Conservation (phyloP, 2,113 vertebrate genomes). For the Limnothrissa miodon region DNA sequence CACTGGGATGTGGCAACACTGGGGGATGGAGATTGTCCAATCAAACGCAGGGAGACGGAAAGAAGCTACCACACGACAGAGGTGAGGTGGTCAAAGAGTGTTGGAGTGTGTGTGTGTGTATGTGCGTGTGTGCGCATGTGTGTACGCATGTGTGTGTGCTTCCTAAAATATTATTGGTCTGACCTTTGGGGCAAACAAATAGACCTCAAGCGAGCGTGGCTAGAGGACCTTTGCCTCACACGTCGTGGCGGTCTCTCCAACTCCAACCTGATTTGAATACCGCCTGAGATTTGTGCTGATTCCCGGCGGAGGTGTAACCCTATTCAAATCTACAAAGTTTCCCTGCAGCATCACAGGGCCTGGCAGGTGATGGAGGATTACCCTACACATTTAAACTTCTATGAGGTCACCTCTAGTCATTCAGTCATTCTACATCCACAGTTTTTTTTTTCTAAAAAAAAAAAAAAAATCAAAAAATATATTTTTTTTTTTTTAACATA, state of each 20-base stretch:
- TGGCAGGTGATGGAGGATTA: neutral
- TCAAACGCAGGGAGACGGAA: neutral
- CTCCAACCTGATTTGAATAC: neutral
- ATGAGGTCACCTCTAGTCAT: neutral
- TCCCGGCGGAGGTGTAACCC: neutral
- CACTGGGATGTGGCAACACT: neutral
- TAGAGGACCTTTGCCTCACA: neutral
- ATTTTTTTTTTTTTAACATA: no score
- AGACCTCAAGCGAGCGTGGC: neutral
- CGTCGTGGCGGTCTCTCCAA: neutral
- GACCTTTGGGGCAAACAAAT: conserved; percentile 40
- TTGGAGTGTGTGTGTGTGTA: neutral
- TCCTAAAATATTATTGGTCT: conserved; percentile 20
- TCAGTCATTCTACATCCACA: neutral
- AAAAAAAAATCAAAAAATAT: no score
- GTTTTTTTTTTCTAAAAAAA: no score
- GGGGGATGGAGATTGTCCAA: neutral
- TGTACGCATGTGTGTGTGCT: neutral
- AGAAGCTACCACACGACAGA: neutral
- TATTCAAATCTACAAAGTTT: neutral
- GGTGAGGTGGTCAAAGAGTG: neutral
- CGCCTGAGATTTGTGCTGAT: neutral
- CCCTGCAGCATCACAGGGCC: neutral
- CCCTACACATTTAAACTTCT: neutral
- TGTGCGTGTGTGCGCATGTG: neutral